phyloP scores from a whole-genome alignment of 2,888 invertebrate genomes.

The Dasypogon diadema region DNA sequence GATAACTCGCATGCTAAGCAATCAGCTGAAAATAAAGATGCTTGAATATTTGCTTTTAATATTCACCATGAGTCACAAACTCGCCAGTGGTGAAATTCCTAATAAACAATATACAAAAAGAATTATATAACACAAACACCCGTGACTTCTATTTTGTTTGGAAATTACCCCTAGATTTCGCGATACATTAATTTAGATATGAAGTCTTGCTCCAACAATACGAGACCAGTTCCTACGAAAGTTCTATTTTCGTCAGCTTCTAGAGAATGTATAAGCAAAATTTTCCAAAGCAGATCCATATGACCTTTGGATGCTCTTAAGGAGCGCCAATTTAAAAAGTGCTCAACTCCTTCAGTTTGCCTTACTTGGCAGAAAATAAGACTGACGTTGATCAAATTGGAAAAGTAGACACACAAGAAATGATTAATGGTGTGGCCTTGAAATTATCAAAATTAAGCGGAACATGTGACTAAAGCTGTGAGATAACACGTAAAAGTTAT shows the following conservation, averaged over 20 bases:
- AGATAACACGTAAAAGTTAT: constrained; percentile 47
- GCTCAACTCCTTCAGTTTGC: background rate
- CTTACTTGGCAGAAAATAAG: background rate
- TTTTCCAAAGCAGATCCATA: constrained; percentile 2
- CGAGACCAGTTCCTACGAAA: background rate
- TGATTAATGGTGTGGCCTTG: constrained; percentile 5
- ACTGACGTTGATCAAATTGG: background rate
- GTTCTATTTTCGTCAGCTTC: constrained; percentile 14
- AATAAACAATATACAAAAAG: background rate
- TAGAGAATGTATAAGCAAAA: background rate
- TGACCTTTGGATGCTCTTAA: constrained; percentile 38
- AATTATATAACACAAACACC: constrained; percentile 4
- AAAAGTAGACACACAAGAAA: background rate
- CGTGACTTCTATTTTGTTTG: constrained; percentile 16
- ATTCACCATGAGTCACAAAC: constrained; percentile 3
- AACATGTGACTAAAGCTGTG: constrained; percentile 24
- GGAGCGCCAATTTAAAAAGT: background rate
- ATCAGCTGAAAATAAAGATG: no score
- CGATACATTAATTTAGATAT: no score
- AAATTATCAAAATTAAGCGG: constrained; percentile 30
- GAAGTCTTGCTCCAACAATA: constrained; percentile 1
- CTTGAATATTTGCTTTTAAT: no score
- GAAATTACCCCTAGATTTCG: no score
- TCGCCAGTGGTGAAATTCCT: background rate
- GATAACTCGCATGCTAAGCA: no score